Evolutionary conservation across 2,113 vertebrate species (phyloP).

Genomic region (Brachyhypopomus gauderio): DNA sequence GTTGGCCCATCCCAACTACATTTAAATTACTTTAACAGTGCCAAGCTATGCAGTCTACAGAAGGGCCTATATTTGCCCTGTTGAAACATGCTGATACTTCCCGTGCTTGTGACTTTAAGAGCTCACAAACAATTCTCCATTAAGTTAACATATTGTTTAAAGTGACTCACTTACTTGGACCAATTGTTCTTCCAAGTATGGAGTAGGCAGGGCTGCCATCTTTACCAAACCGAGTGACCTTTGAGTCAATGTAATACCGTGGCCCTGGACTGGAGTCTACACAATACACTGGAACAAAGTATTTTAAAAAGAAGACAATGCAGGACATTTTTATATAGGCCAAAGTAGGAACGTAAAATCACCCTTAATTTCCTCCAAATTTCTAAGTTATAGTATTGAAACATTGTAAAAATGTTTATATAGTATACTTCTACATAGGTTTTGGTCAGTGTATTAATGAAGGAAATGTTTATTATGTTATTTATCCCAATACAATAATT

Average conservation of each 20-base stretch:
- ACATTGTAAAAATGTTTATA: too few species aligned
- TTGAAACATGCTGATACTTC: background rate
- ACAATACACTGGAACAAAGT: constrained; percentile 67
- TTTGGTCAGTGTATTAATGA: too few species aligned
- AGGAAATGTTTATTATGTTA: too few species aligned
- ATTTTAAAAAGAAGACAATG: too few species aligned
- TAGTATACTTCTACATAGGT: too few species aligned
- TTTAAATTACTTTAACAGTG: background rate
- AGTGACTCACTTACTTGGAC: constrained; percentile 68
- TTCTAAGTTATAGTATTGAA: too few species aligned
- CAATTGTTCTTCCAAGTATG: constrained; percentile 74
- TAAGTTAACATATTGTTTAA: background rate
- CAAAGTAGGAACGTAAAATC: too few species aligned
- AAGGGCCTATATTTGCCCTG: background rate
- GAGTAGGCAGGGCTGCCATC: constrained; percentile 80
- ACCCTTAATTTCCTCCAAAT: too few species aligned
- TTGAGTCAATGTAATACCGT: constrained; percentile 79
- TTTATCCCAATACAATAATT: too few species aligned
- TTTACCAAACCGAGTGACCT: constrained; percentile 81
- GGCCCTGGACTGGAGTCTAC: constrained; percentile 82
- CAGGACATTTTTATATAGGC: too few species aligned
- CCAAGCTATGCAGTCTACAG: background rate
- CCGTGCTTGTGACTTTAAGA: constrained; percentile 30
- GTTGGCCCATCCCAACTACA: background rate
- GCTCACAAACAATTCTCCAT: background rate